Evolutionary conservation across 2,113 vertebrate species (phyloP), one percentile per base, ranked within the genome.

Genomic region (Neodontobutis hainanensis): DNA sequence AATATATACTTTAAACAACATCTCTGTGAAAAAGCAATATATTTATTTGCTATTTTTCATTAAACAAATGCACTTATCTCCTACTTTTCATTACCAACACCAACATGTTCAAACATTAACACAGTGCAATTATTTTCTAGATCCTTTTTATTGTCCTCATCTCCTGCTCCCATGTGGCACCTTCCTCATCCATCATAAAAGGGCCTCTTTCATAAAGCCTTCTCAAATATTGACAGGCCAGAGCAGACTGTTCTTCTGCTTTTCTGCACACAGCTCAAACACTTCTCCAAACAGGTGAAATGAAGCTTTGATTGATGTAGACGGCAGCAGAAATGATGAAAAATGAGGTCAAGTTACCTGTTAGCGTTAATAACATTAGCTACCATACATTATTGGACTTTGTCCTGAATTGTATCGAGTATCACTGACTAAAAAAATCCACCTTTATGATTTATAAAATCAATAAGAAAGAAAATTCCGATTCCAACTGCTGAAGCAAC

Each of bases 171-270:
- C 66, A 47, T 69, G 73, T 65, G 83, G 63, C 70, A 67, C 82
- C 81, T 87, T 83, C 73, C 74, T 64, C 80, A 72, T 83, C 56
- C 59, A 48, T 86, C 81, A 82, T 87, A 85, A 88, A 83, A 9
- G 55, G 75, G 51, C 75, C 68, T 73, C 65, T 78, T 87, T 85
- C 79, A 88, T 89, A 83, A 87, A 86, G 76, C 76, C 61, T 85
- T 69, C 59, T 89, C 87, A 91, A 90, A 92, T 92, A 92, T 90
- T 92, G 86, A 90, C 88, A 66, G 10, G 8, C 19, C 45, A 35
- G 59, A 9, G 16, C 65, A 55, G 63, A 48, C 66, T 52, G 75
- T 68, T 51, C 68, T 71, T 71, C 68, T 75, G 61, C 60, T 63
- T 55, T 60, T 57, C 71, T 65, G 59, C 27, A 52, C 55, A 40